Percentiles rank a stretch among this genome's conserved stretches.
phyloP scores from a whole-genome alignment of 2,888 invertebrate genomes.

The Oasisia sp. region DNA sequence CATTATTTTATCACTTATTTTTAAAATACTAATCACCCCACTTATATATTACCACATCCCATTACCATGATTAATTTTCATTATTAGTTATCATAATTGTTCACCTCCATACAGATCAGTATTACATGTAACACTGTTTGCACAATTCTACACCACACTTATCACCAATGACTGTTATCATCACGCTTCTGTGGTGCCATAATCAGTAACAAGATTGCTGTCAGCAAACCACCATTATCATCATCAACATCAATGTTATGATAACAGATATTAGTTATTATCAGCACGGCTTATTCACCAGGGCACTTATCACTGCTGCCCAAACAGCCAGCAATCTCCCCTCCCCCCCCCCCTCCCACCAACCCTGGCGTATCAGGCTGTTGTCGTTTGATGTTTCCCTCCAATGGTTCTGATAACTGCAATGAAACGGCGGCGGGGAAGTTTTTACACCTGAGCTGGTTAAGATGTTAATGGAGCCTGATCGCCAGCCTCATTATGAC shows the following conservation, averaged over 20 bases:
- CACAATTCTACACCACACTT: neutral
- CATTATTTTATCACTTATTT: too few species aligned
- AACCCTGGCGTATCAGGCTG: neutral
- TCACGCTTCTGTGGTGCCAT: neutral
- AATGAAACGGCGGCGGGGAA: neutral
- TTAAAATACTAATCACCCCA: neutral
- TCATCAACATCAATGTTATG: neutral
- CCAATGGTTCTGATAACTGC: neutral
- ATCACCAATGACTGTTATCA: neutral
- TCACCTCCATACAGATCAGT: neutral
- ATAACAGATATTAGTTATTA: neutral
- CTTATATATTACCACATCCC: neutral
- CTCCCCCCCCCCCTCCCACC: neutral
- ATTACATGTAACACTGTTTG: neutral
- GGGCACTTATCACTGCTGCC: neutral
- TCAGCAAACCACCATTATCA: neutral
- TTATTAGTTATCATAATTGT: too few species aligned
- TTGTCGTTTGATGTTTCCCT: neutral
- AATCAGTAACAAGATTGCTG: neutral
- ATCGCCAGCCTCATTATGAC: neutral
- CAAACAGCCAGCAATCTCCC: neutral
- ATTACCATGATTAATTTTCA: neutral
- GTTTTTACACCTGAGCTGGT: slow-evolving; percentile 3
- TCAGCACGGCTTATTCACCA: neutral
- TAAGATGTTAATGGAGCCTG: slow-evolving; percentile 12